These are phyloP conservation scores for Solea solea DNA, from an alignment of 2,113 vertebrate species.

Conservation along the genomic window DNA sequence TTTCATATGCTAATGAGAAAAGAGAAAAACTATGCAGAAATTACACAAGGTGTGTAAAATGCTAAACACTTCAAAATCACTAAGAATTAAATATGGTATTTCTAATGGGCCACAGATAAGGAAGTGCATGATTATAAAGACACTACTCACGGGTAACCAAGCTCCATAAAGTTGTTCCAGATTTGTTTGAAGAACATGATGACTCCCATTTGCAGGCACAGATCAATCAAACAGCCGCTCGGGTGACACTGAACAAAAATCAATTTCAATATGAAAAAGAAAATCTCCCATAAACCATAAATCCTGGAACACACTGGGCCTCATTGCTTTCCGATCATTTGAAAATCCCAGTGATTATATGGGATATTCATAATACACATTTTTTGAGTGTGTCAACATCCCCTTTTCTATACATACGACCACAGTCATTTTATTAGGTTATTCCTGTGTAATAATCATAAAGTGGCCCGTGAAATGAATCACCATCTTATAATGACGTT, in stretches of 20 bases:
- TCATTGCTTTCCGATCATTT: conserved; percentile 41
- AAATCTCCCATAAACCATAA: conserved; percentile 19
- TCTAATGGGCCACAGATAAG: conserved; percentile 17
- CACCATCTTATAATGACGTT: conserved; percentile 26
- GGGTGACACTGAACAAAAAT: conserved; percentile 89
- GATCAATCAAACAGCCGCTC: conserved; percentile 97
- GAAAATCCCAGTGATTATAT: conserved; percentile 38
- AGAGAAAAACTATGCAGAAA: conserved; percentile 15
- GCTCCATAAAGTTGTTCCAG: conserved; percentile 99
- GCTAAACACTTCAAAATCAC: conserved; percentile 2
- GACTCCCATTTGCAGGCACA: conserved; percentile 99
- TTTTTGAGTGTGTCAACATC: too few species aligned
- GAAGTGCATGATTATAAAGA: conserved; percentile 6
- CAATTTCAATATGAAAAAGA: conserved; percentile 4
- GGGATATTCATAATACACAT: conserved; percentile 33
- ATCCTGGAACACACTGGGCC: conserved; percentile 11
- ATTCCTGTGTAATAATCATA: neutral
- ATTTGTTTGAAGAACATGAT: conserved; percentile 99
- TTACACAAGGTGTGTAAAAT: conserved; percentile 16
- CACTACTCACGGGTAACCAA: conserved; percentile 92
- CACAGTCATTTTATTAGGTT: too few species aligned
- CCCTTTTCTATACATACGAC: too few species aligned
- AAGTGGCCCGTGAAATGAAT: conserved; percentile 32
- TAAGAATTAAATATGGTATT: neutral
- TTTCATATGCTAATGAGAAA: conserved; percentile 53